phyloP scores from a whole-genome alignment of 37 sponge, comb jelly and placozoan species.

The Amphimedon queenslandica region DNA sequence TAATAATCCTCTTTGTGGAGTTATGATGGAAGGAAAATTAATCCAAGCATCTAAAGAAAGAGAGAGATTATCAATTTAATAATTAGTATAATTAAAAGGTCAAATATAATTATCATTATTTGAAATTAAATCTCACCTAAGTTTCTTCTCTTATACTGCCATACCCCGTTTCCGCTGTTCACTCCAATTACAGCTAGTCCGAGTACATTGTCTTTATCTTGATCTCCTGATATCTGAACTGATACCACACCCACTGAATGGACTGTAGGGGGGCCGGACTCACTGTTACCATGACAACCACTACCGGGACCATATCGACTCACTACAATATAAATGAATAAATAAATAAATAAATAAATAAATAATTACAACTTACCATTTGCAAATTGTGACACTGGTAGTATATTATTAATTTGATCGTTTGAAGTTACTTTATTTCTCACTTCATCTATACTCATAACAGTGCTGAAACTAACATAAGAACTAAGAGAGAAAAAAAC shows the following conservation, averaged over 20 bases:
- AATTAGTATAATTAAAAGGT: not conserved
- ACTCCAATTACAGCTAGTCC: slow-evolving; percentile 58
- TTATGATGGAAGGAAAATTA: slow-evolving; percentile 57
- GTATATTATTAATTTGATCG: too few relatives aligned
- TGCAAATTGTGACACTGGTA: too few relatives aligned
- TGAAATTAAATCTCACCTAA: not conserved
- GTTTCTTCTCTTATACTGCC: slow-evolving; percentile 72
- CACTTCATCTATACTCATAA: too few relatives aligned
- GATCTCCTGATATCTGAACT: slow-evolving; percentile 32
- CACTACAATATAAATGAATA: too few relatives aligned
- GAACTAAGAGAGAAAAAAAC: slow-evolving; percentile 47
- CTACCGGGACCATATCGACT: slow-evolving; percentile 59
- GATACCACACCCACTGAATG: slow-evolving; percentile 29
- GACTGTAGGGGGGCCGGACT: not conserved
- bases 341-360: too few relatives aligned
- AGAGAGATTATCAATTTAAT: not conserved
- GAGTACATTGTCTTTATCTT: slow-evolving; percentile 36
- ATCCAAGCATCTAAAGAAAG: slow-evolving; percentile 34
- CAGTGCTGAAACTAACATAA: slow-evolving; percentile 53
- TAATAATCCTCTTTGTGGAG: slow-evolving; percentile 49
- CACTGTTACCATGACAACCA: slow-evolving; percentile 62
- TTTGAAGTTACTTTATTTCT: too few relatives aligned
- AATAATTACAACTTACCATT: too few relatives aligned
- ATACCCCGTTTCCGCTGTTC: slow-evolving; percentile 30
- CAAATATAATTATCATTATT: not conserved